Evolutionary conservation across 2,888 invertebrate species (phyloP), one percentile per base, ranked within the genome.

Genomic region (Dryococelus australis): DNA sequence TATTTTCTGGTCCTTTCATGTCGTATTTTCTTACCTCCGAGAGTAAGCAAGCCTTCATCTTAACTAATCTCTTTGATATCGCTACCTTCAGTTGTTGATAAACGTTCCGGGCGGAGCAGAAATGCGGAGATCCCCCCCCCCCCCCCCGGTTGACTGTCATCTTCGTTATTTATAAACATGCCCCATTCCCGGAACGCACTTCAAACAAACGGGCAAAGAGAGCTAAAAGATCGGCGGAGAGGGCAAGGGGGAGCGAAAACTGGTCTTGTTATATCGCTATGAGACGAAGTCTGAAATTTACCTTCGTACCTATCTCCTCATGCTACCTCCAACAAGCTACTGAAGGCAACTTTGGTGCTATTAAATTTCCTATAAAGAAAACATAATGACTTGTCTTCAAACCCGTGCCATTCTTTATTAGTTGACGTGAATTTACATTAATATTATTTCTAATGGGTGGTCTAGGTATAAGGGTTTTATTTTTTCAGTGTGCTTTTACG

Each of bases 61-160:
- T 65, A 65, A 65, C 65, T 65, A 65, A 65, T 65, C 65, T 65
- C 65, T 65, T 65, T 65, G 65, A 65, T 65, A 65, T 65, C 65
- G 24, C 65, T 65, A 65, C 24, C 65, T 65, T 65, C 65, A 16
- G n/a, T 65, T 65, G 65, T 65, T 65, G 65, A 65, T 65, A 20
- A n/a, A 65, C 65, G 65, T n/a, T n/a, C 65, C 65, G 1, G 65
- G 65, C 65, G 65, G 65, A 65, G n/a, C 65, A n/a, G 65, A 65
- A 65, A 65, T 65, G 65, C 65, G 65, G 65, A 65, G 65, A n/a
- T n/a, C 8, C 20, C 65, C 65, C n/a, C n/a, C 65, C 10, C n/a
- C 20, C 20, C 65, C 20, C 65, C 20, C 16, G 10, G 65, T 65
- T 16, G 65, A 65, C 65, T 65, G 65, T 65, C 65, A n/a, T 65